A percentile compares a stretch with the other conserved stretches of the same genome.
phyloP scores from a whole-genome alignment of 1,140 invertebrate genomes.

The Scaptomyza graminum region DNA sequence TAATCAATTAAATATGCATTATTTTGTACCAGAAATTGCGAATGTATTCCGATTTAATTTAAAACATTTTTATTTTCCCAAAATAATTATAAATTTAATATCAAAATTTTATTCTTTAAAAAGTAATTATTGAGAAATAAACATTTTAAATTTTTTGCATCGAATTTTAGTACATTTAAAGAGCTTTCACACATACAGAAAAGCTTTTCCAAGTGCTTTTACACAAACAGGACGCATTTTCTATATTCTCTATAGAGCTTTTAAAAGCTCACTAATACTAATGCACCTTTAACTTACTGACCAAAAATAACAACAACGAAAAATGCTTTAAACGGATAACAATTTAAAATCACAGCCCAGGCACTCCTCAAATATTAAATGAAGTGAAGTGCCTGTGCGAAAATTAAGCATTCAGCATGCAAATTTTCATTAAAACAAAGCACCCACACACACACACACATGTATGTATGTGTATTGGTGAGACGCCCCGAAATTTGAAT shows the following conservation, averaged over 20 bases:
- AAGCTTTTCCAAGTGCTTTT: not conserved
- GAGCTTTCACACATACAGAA: too few species aligned
- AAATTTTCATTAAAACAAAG: constrained; percentile 76
- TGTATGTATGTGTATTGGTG: constrained; percentile 5
- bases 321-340: not conserved
- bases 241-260: not conserved
- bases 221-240: not conserved
- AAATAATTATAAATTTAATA: too few species aligned
- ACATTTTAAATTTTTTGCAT: too few species aligned
- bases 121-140: too few species aligned
- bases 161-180: too few species aligned
- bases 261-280: constrained; percentile 26
- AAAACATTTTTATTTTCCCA: too few species aligned
- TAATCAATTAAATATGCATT: not conserved
- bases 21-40: too few species aligned
- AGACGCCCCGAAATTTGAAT: constrained; percentile 46
- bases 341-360: constrained; percentile 1
- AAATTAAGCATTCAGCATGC: constrained; percentile 77
- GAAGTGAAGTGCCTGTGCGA: constrained; percentile 16
- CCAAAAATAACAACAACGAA: constrained; percentile 37
- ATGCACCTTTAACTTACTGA: constrained; percentile 33
- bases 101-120: too few species aligned
- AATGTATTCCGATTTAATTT: too few species aligned
- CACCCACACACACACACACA: constrained; percentile 42
- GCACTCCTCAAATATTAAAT: constrained; percentile 5